A percentile compares a stretch with the other conserved stretches of the same genome.
These are phyloP conservation scores for Scolopax mira DNA, from an alignment of 2,113 vertebrate genomes.

Conservation along the genomic window DNA sequence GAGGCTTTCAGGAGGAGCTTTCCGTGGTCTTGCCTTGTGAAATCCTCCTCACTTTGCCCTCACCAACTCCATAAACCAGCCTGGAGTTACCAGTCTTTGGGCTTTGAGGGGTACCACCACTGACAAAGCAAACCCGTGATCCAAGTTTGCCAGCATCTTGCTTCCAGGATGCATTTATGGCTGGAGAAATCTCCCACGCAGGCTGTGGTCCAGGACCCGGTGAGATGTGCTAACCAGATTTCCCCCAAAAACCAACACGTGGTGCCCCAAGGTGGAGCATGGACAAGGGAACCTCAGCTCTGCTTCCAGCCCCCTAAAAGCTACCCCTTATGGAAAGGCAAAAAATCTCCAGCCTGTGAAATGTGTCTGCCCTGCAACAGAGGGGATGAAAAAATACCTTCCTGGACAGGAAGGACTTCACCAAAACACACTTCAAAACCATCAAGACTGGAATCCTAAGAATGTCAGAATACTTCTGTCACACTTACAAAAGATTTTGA, in stretches of 20 bases:
- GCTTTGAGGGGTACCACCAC: not conserved
- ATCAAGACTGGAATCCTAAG: not conserved
- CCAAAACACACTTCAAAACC: not conserved
- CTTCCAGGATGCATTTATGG: not conserved
- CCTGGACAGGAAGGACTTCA: not conserved
- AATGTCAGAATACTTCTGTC: not conserved
- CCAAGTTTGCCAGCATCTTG: not conserved
- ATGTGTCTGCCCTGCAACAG: not conserved
- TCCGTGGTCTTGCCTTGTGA: not conserved
- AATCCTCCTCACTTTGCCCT: not conserved
- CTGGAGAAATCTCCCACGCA: not conserved
- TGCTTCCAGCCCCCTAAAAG: not conserved
- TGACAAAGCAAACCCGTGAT: not conserved
- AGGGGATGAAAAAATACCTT: not conserved
- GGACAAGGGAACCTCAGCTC: not conserved
- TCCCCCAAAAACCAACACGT: not conserved
- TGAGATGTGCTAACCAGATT: rapidly evolving
- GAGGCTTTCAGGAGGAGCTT: not conserved
- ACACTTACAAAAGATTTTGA: not conserved
- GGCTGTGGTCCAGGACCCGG: not conserved
- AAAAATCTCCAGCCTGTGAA: not conserved
- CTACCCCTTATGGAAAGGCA: not conserved
- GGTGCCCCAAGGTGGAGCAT: not conserved
- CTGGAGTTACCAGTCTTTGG: not conserved
- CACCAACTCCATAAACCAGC: not conserved